Base-by-base conservation (phyloP, 2,797 vertebrate genomes). In the Clarias pachynema region DNA sequence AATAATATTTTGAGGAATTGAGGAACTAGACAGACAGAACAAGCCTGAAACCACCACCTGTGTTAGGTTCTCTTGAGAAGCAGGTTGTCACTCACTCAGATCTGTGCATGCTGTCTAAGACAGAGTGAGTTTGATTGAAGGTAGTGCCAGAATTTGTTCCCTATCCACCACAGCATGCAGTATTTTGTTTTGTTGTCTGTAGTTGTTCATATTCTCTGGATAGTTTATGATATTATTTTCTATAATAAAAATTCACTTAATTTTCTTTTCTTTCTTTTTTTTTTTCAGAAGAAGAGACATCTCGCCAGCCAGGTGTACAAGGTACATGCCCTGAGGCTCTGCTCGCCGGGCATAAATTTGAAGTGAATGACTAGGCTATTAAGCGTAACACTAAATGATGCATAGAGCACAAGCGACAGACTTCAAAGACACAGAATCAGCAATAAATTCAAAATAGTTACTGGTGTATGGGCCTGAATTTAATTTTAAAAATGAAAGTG, bases 21-120 rank as follows among this genome's bases (percentile, higher is more conserved):
- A 15, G 40, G 10, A 16, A 26, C 49, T n/a, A 49, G 16, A 49
- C 12, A 53, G 5, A 73, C 40, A 49, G 69, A 49, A 40, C 15
- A 24, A 12, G 70, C 14, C 24, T 53, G 24, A 49, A 53, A 74
- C 40, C 24, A 53, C 72, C 40, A 74, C 53, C 72, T 74, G 40
- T 49, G 40, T 40, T 53, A 16, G 24, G 0, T 53, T 74, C 6
- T 53, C 44, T 5, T 22, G 5, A 72, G 10, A 44, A 73, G 40
- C 72, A 74, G n/a, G 3, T 74, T 74, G 72, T 74, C 44, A 26
- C n/a, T 29, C 40, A 53, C 37, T 49, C 70, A n/a, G 70, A 49
- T 15, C 20, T 73, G 24, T 5, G 22, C 66, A 37, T 69, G 18
- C 18, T 37, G 66, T 69, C 66, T 69, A 37, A 37, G 31, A 22